Base-by-base conservation (phyloP, 2,888 invertebrate species). In the Eristalinus sepulchralis region DNA sequence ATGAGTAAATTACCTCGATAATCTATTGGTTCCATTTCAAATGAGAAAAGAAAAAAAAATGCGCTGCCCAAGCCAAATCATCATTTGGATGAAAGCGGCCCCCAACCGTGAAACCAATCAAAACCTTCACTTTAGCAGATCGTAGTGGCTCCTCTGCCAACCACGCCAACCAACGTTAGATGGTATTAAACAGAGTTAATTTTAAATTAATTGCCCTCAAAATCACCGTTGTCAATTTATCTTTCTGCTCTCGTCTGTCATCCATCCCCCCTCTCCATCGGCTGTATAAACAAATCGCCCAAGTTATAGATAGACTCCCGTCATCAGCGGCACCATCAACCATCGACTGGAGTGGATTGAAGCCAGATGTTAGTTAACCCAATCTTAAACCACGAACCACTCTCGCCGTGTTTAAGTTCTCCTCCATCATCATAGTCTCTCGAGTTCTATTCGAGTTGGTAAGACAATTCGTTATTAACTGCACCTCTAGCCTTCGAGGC, bases 391-490 rank as follows among this genome's bases (percentile, higher is more conserved):
- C 57, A 36, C 59, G 60, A 68, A 60, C 53, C 63, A 36, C 66
- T 66, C 64, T 71, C 60, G 59, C 78, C 73, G 73, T 73, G 78
- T 66, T 83, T 81, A 77, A 81, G 67, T 81, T 81, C 72, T 66
- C 62, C 70, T 71, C 47, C 47, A 47, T 82, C 76, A 82, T 76
- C 76, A 63, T 36, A 80, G 80, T 47, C 47, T 47, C 47, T 84
- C 71, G 62, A 81, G 66, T 76, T 84, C 71, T 81, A 84, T 84
- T 84, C 81, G 80, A 67, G 55, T 85, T 67, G 70, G 67, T 81
- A 82, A 86, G 85, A 85, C 85, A 86, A 86, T 83, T 86, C 78
- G 83, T 86, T 86, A 86, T 86, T 83, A 86, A 86, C 86, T 86
- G 86, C 86, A 86, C 83, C 86, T 86, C 86, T 83, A 83, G 83